phyloP scores from a whole-genome alignment of 2,888 invertebrate species.

The Octodonta nipae region DNA sequence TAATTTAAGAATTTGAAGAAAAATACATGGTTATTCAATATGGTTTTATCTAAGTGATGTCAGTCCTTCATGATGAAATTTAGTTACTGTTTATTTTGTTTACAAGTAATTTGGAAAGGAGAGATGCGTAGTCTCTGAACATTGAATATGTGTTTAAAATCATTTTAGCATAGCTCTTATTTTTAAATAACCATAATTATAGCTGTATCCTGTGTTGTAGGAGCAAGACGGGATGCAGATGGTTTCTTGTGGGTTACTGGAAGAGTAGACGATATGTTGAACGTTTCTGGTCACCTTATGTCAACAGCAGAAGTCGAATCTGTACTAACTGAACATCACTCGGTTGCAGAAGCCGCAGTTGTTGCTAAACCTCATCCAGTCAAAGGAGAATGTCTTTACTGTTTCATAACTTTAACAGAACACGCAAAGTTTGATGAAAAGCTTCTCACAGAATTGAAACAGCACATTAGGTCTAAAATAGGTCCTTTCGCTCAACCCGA shows the following conservation, averaged over 20 bases:
- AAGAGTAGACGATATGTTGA: slow-evolving; percentile 95
- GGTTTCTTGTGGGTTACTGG: slow-evolving; percentile 95
- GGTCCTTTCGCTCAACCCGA: slow-evolving; percentile 95
- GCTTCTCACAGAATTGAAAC: slow-evolving; percentile 58
- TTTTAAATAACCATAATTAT: no score
- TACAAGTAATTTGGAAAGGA: no score
- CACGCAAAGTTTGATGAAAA: slow-evolving; percentile 55
- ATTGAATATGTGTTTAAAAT: no score
- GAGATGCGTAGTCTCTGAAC: no score
- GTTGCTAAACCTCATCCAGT: slow-evolving; percentile 87
- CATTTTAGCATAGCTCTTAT: no score
- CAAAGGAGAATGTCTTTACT: slow-evolving; percentile 94
- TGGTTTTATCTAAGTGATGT: no score
- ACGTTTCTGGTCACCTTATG: slow-evolving; percentile 95
- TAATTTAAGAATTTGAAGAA: no score
- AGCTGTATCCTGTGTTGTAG: no score
- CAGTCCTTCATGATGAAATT: no score
- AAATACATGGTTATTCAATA: no score
- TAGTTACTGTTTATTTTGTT: no score
- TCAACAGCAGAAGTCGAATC: slow-evolving; percentile 90
- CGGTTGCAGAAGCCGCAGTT: slow-evolving; percentile 89
- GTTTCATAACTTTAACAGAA: slow-evolving; percentile 86
- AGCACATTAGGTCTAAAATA: slow-evolving; percentile 74
- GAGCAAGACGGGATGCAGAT: slow-evolving; percentile 80
- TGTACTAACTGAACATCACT: slow-evolving; percentile 61